Conservation (phyloP, 2,888 invertebrate genomes). For the Rhopalosiphum nymphaeae region DNA sequence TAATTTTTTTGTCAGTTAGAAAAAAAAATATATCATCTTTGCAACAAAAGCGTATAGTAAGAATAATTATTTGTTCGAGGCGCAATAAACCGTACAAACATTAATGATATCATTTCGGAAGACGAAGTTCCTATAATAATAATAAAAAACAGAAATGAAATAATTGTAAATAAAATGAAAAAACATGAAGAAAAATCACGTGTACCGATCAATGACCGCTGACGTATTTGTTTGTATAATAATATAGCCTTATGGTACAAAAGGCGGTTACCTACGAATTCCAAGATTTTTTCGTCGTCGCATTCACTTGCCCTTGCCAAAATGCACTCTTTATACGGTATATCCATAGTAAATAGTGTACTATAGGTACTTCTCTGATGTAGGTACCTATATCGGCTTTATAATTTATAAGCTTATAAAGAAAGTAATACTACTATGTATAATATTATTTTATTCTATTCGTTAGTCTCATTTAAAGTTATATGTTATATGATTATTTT, state of each 20-base stretch:
- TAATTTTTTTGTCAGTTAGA: background rate
- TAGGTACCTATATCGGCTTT: background rate
- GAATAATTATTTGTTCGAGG: background rate
- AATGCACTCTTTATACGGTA: background rate
- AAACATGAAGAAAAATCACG: slow-evolving; percentile 6
- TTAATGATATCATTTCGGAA: background rate
- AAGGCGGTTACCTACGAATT: background rate
- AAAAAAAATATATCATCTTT: background rate
- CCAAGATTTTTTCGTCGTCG: background rate
- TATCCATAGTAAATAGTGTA: background rate
- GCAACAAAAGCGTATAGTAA: background rate
- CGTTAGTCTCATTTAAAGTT: background rate
- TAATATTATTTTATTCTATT: background rate
- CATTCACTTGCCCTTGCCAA: background rate
- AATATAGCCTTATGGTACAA: background rate
- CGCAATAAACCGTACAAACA: background rate
- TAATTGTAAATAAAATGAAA: background rate
- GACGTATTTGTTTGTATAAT: background rate
- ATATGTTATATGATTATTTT: background rate
- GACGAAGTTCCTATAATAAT: background rate
- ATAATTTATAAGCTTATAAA: background rate
- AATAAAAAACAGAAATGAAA: background rate
- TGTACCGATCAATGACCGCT: background rate
- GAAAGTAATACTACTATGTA: background rate
- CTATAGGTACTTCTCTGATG: background rate